A percentile compares a stretch with the other conserved stretches of the same genome.
phyloP scores from a whole-genome alignment of 2,113 vertebrate species.

The Plecotus auritus region DNA sequence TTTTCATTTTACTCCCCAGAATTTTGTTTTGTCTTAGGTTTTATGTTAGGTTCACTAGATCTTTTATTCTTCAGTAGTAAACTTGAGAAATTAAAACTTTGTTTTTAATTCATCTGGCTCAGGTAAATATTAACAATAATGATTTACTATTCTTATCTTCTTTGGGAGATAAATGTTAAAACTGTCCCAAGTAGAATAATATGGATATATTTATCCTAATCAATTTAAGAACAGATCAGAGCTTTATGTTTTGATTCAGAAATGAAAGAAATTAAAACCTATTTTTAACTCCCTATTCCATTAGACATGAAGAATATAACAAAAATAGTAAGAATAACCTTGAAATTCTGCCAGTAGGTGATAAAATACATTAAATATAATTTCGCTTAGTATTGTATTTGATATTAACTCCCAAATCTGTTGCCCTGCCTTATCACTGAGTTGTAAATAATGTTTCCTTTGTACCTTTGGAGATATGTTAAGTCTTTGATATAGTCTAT shows the following conservation, averaged over 20 bases:
- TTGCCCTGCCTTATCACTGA: neutral
- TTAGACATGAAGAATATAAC: neutral
- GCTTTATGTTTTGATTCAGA: slow-evolving; percentile 38
- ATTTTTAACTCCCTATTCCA: neutral
- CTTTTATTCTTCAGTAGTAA: neutral
- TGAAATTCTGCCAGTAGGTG: neutral
- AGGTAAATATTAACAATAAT: neutral
- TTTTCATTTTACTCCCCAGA: neutral
- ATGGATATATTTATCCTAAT: neutral
- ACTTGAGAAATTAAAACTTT: slow-evolving; percentile 19
- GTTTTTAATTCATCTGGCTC: neutral
- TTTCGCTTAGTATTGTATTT: neutral
- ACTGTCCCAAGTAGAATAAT: neutral
- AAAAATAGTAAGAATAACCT: neutral
- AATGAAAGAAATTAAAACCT: neutral
- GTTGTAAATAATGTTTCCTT: neutral
- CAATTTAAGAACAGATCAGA: neutral
- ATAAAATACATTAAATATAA: neutral
- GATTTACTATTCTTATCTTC: neutral
- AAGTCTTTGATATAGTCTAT: neutral
- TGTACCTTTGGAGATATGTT: neutral
- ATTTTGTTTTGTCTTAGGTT: slow-evolving; percentile 17
- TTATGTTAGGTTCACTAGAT: slow-evolving; percentile 8
- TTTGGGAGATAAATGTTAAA: slow-evolving; percentile 6
- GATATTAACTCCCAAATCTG: neutral